A percentile compares a stretch with the other conserved stretches of the same genome.
phyloP scores from a whole-genome alignment of 2,888 invertebrate species.

The Drosophila cognata region DNA sequence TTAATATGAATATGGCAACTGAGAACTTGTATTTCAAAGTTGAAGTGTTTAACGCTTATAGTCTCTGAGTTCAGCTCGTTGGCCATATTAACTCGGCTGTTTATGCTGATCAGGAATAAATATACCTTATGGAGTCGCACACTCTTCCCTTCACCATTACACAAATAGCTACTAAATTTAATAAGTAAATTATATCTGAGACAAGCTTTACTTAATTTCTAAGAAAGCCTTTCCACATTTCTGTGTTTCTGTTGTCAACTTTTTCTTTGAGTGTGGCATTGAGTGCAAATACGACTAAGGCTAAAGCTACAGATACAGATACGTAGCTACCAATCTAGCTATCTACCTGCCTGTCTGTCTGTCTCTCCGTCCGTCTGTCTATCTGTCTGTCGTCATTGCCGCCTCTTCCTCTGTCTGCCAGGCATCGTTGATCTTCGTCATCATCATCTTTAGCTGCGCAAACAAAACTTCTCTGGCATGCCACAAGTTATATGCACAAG shows the following conservation, averaged over 20 bases:
- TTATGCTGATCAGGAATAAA: background rate
- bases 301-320: slow-evolving; percentile 48
- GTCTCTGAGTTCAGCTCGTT: background rate
- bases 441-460: slow-evolving; percentile 33
- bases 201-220: background rate
- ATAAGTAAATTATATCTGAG: background rate
- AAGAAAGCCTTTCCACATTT: background rate
- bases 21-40: background rate
- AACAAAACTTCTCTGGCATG: slow-evolving; percentile 56
- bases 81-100: background rate
- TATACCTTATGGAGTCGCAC: background rate
- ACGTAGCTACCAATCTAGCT: slow-evolving; percentile 48
- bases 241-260: too few species aligned
- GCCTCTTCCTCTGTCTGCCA: slow-evolving; percentile 53
- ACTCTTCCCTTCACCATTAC: background rate
- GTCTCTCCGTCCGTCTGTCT: slow-evolving; percentile 20
- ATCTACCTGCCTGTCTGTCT: slow-evolving; percentile 47
- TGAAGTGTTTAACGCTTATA: background rate
- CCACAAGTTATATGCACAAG: slow-evolving; percentile 44
- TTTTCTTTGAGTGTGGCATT: slow-evolving; percentile 24
- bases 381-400: slow-evolving; percentile 25
- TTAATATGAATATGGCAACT: background rate
- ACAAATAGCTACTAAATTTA: too few species aligned
- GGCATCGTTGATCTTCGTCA: slow-evolving; percentile 62
- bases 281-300: slow-evolving; percentile 53